phyloP scores from a whole-genome alignment of 2,797 vertebrate species.

The Helicolenus hilgendorfi region DNA sequence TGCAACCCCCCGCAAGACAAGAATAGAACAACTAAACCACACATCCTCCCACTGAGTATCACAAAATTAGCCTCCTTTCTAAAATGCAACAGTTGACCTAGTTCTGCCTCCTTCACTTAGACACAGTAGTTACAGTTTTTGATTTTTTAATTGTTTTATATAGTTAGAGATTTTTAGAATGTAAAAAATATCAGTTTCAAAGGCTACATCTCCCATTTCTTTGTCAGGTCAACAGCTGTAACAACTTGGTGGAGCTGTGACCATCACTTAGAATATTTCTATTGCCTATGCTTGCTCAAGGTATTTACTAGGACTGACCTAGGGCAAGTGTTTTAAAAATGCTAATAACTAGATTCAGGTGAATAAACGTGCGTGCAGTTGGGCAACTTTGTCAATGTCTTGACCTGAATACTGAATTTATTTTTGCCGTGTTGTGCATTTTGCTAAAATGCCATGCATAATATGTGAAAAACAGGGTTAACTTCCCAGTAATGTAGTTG shows the following conservation, averaged over 20 bases:
- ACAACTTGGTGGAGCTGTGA: not conserved
- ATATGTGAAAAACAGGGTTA: not conserved
- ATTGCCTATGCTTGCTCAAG: not conserved
- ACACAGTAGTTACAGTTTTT: not conserved
- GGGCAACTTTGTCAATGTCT: not conserved
- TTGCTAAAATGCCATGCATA: not conserved
- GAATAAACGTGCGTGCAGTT: not conserved
- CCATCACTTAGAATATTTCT: not conserved
- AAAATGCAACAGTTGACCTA: constrained; percentile 28
- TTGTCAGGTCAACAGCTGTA: not conserved
- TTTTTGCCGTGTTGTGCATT: not conserved
- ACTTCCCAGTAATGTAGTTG: not conserved
- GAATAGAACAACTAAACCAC: constrained; percentile 75
- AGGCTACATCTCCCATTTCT: not conserved
- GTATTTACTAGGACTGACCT: not conserved
- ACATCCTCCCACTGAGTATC: constrained; percentile 61
- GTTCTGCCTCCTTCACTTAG: constrained; percentile 11
- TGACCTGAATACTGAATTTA: constrained; percentile 9
- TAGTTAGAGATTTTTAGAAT: not conserved
- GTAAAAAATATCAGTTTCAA: not conserved
- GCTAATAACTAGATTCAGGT: not conserved
- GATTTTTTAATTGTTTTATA: not conserved
- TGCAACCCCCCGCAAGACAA: constrained; percentile 43
- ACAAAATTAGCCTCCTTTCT: constrained; percentile 46
- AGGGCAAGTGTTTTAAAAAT: not conserved